Conservation (phyloP, 2,797 vertebrate species). For the Cossypha dichroa region DNA sequence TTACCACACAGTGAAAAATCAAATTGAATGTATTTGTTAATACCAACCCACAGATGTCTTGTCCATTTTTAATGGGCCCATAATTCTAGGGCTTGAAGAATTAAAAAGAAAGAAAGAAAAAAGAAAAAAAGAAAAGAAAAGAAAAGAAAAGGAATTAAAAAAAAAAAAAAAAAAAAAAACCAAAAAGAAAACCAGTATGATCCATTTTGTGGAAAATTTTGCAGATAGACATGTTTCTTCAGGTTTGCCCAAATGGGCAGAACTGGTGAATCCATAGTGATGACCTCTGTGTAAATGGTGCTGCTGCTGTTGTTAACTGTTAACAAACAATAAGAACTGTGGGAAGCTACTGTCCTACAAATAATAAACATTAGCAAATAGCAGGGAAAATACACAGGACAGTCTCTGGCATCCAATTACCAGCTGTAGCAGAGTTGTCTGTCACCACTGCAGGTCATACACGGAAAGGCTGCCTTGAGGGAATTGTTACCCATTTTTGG, state of each 20-base stretch:
- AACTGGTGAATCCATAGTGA: background rate
- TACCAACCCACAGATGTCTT: background rate
- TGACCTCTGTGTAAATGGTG: background rate
- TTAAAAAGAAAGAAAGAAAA: background rate
- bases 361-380: background rate
- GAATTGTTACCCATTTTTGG: background rate
- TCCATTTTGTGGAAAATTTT: background rate
- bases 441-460: background rate
- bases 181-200: accelerated
- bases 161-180: too few species aligned
- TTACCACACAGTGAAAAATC: background rate
- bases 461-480: background rate
- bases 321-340: background rate
- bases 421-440: background rate
- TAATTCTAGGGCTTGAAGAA: background rate
- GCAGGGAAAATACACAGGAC: background rate
- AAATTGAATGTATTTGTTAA: background rate
- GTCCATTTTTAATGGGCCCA: background rate
- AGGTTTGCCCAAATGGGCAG: background rate
- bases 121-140: background rate
- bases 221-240: background rate
- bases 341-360: background rate
- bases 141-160: too few species aligned
- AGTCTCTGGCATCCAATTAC: background rate
- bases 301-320: background rate